Evolutionary conservation across 2,113 vertebrate species (phyloP).

Genomic region (Pelmatolapia mariae): DNA sequence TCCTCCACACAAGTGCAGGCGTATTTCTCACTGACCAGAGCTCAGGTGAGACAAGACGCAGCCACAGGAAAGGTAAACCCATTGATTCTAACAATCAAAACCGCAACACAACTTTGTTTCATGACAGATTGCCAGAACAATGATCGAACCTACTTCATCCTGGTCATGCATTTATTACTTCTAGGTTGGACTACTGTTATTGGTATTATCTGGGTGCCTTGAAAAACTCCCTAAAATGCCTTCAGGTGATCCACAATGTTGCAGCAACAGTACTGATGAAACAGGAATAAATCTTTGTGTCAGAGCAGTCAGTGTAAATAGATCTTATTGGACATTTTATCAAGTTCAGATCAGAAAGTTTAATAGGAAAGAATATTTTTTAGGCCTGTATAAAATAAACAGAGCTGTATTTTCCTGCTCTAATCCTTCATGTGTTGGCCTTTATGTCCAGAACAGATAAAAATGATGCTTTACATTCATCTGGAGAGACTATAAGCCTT

Average conservation of each 20-base stretch:
- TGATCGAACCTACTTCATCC: neutral
- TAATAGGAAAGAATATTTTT: constrained; percentile 5
- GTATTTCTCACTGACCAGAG: neutral
- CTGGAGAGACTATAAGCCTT: constrained; percentile 19
- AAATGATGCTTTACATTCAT: constrained; percentile 4
- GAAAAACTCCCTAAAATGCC: neutral
- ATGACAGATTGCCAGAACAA: neutral
- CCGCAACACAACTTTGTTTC: neutral
- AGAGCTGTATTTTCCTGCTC: constrained; percentile 12
- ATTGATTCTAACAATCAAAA: neutral
- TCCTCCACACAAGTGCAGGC: neutral
- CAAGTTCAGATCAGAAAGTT: neutral
- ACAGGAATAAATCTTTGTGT: neutral
- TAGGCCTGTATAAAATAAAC: constrained; percentile 4
- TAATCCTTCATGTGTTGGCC: constrained; percentile 32
- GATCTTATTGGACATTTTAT: constrained; percentile 28
- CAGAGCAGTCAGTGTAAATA: neutral
- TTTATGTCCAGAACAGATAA: constrained; percentile 32
- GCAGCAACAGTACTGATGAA: neutral
- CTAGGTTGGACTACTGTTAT: neutral
- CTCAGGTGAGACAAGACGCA: neutral
- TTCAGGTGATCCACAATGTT: neutral
- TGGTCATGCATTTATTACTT: neutral
- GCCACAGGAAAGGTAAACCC: neutral
- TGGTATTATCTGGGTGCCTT: neutral